Evolutionary conservation across 2,113 vertebrate species (phyloP).

Genomic region (Tor tambroides): DNA sequence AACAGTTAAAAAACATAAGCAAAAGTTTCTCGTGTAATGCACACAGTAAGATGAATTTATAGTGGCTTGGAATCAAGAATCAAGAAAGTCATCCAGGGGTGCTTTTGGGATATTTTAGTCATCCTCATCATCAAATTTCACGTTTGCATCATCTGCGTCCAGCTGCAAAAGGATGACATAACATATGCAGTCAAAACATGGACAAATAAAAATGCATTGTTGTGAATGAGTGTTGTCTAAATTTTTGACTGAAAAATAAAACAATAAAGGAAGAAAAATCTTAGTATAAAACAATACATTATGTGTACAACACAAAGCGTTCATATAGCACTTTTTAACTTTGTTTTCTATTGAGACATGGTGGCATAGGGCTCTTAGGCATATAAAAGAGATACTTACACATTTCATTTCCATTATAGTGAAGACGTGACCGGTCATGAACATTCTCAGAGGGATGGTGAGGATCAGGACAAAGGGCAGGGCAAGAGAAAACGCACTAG

Average conservation of each 20-base stretch:
- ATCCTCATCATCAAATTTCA: slow-evolving; percentile 84
- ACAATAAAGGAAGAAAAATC: too few species aligned
- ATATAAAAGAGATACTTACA: slow-evolving; percentile 76
- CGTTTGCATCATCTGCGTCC: slow-evolving; percentile 84
- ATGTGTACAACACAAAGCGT: background rate
- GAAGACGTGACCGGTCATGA: slow-evolving; percentile 84
- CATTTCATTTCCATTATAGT: slow-evolving; percentile 83
- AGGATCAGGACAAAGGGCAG: slow-evolving; percentile 94
- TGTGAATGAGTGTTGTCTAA: too few species aligned
- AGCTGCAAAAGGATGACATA: slow-evolving; percentile 74
- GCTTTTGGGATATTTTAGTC: slow-evolving; percentile 80
- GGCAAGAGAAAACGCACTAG: slow-evolving; percentile 78
- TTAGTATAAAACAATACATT: too few species aligned
- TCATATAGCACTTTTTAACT: background rate
- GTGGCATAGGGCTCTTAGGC: background rate
- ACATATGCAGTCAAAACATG: slow-evolving; percentile 47
- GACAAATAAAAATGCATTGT: background rate
- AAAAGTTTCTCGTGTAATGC: background rate
- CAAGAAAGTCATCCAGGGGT: slow-evolving; percentile 64
- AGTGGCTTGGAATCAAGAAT: slow-evolving; percentile 19
- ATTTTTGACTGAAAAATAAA: too few species aligned
- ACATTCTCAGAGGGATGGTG: slow-evolving; percentile 87
- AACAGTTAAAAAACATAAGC: slow-evolving; percentile 8
- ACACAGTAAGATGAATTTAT: slow-evolving; percentile 16
- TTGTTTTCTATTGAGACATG: too few species aligned